A percentile compares a stretch with the other conserved stretches of the same genome.
phyloP scores from a whole-genome alignment of 1,140 invertebrate species.

The Nasonia longicornis region DNA sequence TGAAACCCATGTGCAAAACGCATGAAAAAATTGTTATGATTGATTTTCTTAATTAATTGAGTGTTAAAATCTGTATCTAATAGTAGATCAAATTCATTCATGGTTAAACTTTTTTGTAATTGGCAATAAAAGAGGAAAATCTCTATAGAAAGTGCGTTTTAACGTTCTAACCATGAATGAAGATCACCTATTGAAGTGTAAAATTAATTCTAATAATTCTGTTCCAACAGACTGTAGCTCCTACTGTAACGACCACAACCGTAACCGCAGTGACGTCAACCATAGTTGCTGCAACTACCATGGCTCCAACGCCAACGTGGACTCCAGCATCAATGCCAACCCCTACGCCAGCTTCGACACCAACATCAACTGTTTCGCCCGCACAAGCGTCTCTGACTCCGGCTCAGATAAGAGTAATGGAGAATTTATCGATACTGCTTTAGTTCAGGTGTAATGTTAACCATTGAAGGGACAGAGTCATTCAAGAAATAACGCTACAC shows the following conservation, averaged over 20 bases:
- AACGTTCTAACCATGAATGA: constrained; percentile 36
- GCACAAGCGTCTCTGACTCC: constrained; percentile 59
- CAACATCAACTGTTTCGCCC: constrained; percentile 52
- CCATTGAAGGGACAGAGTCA: background rate
- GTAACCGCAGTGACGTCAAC: constrained; percentile 52
- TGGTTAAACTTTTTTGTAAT: constrained; percentile 26
- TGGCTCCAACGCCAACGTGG: constrained; percentile 54
- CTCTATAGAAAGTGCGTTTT: background rate
- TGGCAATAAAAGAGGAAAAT: background rate
- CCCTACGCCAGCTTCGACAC: constrained; percentile 54
- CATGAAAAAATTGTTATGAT: constrained; percentile 27
- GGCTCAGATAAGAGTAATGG: constrained; percentile 57
- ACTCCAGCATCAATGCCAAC: constrained; percentile 53
- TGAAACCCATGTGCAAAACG: constrained; percentile 33
- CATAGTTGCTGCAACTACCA: constrained; percentile 59
- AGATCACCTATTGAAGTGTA: background rate
- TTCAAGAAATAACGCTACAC: background rate
- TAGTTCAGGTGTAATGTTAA: background rate
- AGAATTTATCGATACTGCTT: background rate
- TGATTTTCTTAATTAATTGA: constrained; percentile 30
- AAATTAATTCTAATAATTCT: constrained; percentile 30
- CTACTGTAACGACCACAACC: constrained; percentile 55
- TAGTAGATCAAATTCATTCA: background rate
- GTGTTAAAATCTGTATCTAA: constrained; percentile 13
- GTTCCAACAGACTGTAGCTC: constrained; percentile 61